A percentile compares a stretch with the other conserved stretches of the same genome.
These are phyloP conservation scores for Coregonus sp. DNA, from an alignment of 2,797 vertebrate genomes.

Conservation along the genomic window DNA sequence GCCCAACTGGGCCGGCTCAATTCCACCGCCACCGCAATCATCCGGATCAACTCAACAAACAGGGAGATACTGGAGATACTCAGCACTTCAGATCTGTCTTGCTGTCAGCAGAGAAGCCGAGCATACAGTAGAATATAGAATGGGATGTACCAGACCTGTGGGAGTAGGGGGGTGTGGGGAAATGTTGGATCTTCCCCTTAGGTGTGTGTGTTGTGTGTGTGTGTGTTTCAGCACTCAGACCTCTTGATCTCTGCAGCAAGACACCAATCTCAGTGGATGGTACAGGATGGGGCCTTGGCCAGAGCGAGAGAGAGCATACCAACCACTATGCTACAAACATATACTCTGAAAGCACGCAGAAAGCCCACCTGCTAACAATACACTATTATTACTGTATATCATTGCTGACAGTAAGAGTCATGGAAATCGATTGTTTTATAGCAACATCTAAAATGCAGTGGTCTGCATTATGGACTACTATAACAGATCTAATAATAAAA, in stretches of 20 bases:
- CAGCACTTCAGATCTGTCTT: background rate
- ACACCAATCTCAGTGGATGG: background rate
- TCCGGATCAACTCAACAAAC: slow-evolving; percentile 35
- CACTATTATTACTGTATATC: too few relatives aligned
- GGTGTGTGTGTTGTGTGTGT: slow-evolving; percentile 17
- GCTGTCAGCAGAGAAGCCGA: background rate
- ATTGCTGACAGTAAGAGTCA: too few relatives aligned
- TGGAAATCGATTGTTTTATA: too few relatives aligned
- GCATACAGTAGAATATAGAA: background rate
- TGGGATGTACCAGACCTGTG: too few relatives aligned
- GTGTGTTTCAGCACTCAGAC: background rate
- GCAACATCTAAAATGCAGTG: too few relatives aligned
- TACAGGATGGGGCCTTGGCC: background rate
- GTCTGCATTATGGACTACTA: too few relatives aligned
- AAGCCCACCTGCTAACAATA: too few relatives aligned
- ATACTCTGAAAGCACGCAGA: too few relatives aligned
- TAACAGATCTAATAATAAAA: too few relatives aligned
- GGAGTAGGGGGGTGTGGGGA: too few relatives aligned
- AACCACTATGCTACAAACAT: background rate
- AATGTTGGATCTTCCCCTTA: too few relatives aligned
- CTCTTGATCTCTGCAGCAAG: background rate
- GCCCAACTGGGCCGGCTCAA: background rate
- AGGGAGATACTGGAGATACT: slow-evolving; percentile 4
- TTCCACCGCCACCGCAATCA: slow-evolving; percentile 15
- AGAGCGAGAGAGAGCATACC: background rate